Base-by-base conservation (phyloP, 2,888 invertebrate species). In the Aromia moschata region DNA sequence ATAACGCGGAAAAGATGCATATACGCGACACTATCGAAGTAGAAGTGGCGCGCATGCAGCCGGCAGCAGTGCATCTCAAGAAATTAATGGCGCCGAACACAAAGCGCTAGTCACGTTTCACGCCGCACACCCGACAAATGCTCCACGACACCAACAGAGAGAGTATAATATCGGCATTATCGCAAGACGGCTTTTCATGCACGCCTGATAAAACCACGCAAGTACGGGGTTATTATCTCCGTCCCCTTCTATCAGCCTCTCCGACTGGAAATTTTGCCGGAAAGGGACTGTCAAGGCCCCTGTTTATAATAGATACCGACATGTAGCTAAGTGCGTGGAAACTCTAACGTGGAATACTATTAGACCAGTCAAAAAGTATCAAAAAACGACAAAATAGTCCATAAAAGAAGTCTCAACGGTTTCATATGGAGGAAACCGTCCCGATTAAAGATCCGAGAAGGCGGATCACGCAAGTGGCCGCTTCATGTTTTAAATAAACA, bases 181-280 rank as follows among this genome's bases (percentile, higher is more conserved):
- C 49, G 40, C 25, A 38, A 49, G 38, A 25, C 49, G 20, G 33
- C 49, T 38, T 38, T 45, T 49, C 38, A 49, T 49, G 16, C 10
- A 4, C 18, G 20, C 14, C 12, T 37, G 47, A 47, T 47, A 37
- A 37, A 45, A 45, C 14, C 31, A 15, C 16, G 45, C 45, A 10
- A 16, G 45, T 12, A 45, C 20, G 3, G 15, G 31, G 45, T 31
- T 30, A 45, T 45, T 16, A 16, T 45, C 20, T 36, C 37, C 10
- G 16, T 25, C 37, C 47, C 47, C 47, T 20, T 49, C 20, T 49
- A 49, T 20, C 18, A 49, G n/a, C 5, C 16, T 17, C 17, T 14
- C 36, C 17, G 16, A 18, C 36, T 18, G 47, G 36, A 36, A 47
- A 31, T 31, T 36, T 36, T 4, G 20, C 47, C 47, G 47, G 47